Conservation (phyloP, 2,888 invertebrate species). For the Synanthedon formicaeformis region DNA sequence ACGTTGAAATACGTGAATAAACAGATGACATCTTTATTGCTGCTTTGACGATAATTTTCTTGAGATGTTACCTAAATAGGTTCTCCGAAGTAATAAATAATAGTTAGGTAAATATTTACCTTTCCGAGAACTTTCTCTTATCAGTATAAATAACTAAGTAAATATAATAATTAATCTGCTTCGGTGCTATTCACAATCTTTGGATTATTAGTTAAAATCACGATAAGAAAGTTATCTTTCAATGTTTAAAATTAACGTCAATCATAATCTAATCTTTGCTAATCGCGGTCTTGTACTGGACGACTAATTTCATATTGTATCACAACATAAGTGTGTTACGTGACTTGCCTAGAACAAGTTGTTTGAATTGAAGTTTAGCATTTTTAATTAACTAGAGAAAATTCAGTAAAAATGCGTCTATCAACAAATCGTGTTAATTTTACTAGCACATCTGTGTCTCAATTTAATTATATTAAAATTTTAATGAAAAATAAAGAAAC, state of each 20-base stretch:
- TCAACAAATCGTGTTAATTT: conserved; percentile 53
- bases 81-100: too few species aligned
- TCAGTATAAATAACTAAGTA: too few species aligned
- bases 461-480: conserved; percentile 54
- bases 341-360: conserved; percentile 15
- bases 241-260: conserved; percentile 25
- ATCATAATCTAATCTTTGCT: conserved; percentile 40
- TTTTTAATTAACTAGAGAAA: conserved; percentile 4
- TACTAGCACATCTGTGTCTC: conserved; percentile 42
- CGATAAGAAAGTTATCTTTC: conserved; percentile 35
- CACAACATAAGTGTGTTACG: conserved; percentile 26
- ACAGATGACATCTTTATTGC: too few species aligned
- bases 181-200: too few species aligned
- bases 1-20: too few species aligned
- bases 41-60: too few species aligned
- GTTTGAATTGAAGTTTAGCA: conserved; percentile 3
- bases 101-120: too few species aligned
- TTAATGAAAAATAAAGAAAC: conserved; percentile 41
- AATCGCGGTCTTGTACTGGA: conserved; percentile 20
- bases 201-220: conserved; percentile 16
- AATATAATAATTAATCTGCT: too few species aligned
- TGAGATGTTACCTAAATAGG: too few species aligned
- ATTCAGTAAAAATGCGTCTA: conserved; percentile 38
- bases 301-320: neutral
- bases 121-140: too few species aligned